Conservation (phyloP, 2,113 vertebrate species). For the Rutilus rutilus region DNA sequence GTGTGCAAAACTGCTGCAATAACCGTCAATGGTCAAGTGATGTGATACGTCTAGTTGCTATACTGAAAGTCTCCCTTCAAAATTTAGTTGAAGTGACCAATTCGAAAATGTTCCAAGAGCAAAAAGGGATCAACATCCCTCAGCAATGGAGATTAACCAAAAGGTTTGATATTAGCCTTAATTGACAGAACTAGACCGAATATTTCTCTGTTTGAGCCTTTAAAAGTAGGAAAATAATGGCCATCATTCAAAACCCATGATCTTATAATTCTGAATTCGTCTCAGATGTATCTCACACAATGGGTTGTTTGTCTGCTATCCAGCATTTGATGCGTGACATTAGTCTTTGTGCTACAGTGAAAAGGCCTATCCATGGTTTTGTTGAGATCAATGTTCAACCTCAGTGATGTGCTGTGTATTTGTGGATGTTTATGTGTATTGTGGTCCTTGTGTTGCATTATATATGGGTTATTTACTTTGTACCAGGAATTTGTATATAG, state of each 20-base stretch:
- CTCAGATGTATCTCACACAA: slow-evolving; percentile 27
- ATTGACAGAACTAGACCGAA: background rate
- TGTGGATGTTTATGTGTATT: slow-evolving; percentile 22
- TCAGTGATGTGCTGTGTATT: slow-evolving; percentile 23
- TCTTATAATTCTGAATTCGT: background rate
- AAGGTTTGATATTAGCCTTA: background rate
- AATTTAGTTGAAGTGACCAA: background rate
- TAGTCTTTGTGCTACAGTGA: slow-evolving; percentile 40
- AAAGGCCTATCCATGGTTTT: slow-evolving; percentile 15
- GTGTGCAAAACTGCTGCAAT: slow-evolving; percentile 11
- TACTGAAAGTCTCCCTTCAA: background rate
- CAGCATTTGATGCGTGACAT: slow-evolving; percentile 6
- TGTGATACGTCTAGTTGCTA: background rate
- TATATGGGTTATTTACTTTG: slow-evolving; percentile 42
- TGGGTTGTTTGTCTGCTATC: slow-evolving; percentile 11
- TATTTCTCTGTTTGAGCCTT: background rate
- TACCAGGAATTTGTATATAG: slow-evolving; percentile 41
- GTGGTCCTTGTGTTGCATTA: slow-evolving; percentile 46
- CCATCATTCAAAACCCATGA: background rate
- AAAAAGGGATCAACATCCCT: background rate
- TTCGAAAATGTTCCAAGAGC: background rate
- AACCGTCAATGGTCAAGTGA: background rate
- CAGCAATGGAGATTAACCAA: background rate
- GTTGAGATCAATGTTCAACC: slow-evolving; percentile 10
- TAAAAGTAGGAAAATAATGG: background rate